These are phyloP conservation scores for Anodontia alba DNA, from an alignment of 2,888 invertebrate species.

Conservation along the genomic window DNA sequence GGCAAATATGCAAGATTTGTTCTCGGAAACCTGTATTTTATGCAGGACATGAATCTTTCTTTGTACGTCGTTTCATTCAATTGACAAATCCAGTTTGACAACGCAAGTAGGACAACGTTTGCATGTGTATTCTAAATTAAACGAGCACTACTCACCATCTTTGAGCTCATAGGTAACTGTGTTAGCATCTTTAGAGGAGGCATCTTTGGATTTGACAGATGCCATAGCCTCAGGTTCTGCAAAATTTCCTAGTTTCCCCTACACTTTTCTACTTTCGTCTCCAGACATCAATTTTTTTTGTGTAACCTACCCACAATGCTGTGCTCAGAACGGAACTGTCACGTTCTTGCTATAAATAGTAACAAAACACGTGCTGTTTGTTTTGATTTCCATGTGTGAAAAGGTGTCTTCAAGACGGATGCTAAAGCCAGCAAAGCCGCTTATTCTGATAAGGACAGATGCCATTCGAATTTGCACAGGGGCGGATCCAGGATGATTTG, in stretches of 20 bases:
- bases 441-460: no score
- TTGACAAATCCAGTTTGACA: not conserved
- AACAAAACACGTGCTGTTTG: conserved; percentile 72
- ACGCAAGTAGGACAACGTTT: not conserved
- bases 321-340: conserved; percentile 61
- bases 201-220: conserved; percentile 50
- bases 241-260: conserved; percentile 37
- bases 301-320: conserved; percentile 68
- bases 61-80: no score
- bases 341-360: conserved; percentile 67
- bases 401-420: no score
- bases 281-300: conserved; percentile 13
- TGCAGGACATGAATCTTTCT: no score
- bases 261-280: not conserved
- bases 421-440: no score
- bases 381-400: conserved; percentile 54
- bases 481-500: no score
- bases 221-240: conserved; percentile 65
- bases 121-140: not conserved
- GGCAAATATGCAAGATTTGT: no score
- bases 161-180: conserved; percentile 73
- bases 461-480: no score
- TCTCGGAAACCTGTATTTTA: no score
- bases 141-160: conserved; percentile 66
- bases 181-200: conserved; percentile 57